phyloP scores from a whole-genome alignment of 2,888 invertebrate genomes.

The Ethmia dodecea region DNA sequence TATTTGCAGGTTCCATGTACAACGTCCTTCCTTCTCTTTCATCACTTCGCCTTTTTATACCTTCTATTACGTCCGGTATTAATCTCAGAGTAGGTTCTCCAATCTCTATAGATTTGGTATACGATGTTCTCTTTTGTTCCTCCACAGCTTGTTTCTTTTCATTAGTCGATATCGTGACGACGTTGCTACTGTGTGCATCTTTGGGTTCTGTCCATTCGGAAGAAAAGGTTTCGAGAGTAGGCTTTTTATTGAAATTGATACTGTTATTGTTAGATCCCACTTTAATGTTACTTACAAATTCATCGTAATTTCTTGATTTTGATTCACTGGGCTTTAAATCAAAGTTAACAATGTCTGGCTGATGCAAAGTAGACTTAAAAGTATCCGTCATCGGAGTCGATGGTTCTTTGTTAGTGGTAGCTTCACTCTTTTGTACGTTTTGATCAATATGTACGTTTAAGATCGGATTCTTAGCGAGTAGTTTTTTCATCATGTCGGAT shows the following conservation, averaged over 20 bases:
- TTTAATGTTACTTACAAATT: conserved; percentile 69
- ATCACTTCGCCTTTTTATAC: conserved; percentile 50
- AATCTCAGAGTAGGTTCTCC: conserved; percentile 56
- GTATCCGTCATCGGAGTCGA: conserved; percentile 51
- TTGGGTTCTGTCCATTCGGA: conserved; percentile 56
- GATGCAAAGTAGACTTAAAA: conserved; percentile 62
- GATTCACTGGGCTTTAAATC: conserved; percentile 55
- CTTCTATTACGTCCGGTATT: conserved; percentile 65
- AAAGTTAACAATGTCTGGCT: conserved; percentile 72
- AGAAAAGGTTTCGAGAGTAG: conserved; percentile 39
- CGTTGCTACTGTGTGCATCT: conserved; percentile 43
- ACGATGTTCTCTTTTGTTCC: conserved; percentile 49
- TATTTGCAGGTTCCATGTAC: conserved; percentile 67
- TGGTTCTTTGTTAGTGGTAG: conserved; percentile 46
- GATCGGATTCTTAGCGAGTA: conserved; percentile 71
- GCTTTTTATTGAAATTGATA: conserved; percentile 51
- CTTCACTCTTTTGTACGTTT: conserved; percentile 42
- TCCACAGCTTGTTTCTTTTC: conserved; percentile 52
- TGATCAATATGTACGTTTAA: conserved; percentile 66
- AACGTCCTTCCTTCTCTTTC: conserved; percentile 56
- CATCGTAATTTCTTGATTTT: conserved; percentile 56
- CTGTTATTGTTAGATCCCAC: conserved; percentile 69
- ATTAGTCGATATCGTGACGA: conserved; percentile 62
- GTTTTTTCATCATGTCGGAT: conserved; percentile 78
- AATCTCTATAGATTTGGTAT: conserved; percentile 72